Base-by-base conservation (phyloP, 2,797 vertebrate species). In the Acestrorhynchus altus region DNA sequence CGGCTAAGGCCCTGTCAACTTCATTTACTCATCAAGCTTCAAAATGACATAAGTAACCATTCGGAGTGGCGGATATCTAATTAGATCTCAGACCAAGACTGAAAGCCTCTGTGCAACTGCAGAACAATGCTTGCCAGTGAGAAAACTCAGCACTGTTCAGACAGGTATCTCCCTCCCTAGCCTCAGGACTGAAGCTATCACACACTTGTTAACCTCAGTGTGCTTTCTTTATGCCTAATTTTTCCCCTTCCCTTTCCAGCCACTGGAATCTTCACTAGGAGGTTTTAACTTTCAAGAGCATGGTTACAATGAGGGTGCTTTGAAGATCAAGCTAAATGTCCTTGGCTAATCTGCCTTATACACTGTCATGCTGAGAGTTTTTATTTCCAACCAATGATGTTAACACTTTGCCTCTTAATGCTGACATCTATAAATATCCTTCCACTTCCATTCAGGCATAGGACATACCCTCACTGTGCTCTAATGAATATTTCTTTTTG, bases 241-340 rank as follows among this genome's bases (percentile, higher is more conserved):
- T 28, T 56, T 63, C 16, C 39, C 46, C 54, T 28, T 82, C 81
- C 75, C 85, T 84, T 84, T 57, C 74, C 81, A 86, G 86, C 56
- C 24, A 47, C 56, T 20, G 28, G 61, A n/a, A 39, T 42, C 22
- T 15, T 15, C 74, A 44, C 73, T 52, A 59, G 42, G 16, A 51
- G 72, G 67, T 87, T 74, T 74, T 73, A 74, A 20, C 83, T 85
- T 89, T 90, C 71, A 87, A 85, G 83, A 83, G 81, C 83, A 84
- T 88, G 86, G 86, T 92, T 88, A 87, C 20, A 85, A 35, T 80
- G 88, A 86, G 51, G 20, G 51, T 84, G 81, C 88, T 93, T 92
- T 94, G 90, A 92, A 92, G 90, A 90, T 80, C 57, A 46, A 74
- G 87, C 88, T 89, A 88, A 85, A 92, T 87, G 80, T 83, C 46